phyloP scores from a whole-genome alignment of 2,797 vertebrate species.

The Phrynocephalus guinanensis region DNA sequence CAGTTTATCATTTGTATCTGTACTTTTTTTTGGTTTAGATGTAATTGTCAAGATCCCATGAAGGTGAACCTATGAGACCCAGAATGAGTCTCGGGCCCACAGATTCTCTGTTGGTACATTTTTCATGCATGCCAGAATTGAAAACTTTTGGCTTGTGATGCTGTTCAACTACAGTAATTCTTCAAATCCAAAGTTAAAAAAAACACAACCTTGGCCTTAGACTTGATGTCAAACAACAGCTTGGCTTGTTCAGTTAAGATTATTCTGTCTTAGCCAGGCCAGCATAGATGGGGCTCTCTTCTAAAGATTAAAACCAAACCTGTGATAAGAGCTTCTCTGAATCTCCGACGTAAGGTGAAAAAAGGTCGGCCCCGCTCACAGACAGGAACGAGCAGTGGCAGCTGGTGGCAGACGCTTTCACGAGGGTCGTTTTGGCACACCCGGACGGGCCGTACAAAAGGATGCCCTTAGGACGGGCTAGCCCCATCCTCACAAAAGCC shows the following conservation, averaged over 20 bases:
- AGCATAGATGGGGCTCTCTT: neutral
- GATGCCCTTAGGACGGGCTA: slow-evolving; percentile 87
- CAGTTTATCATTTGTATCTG: neutral
- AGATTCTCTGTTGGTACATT: neutral
- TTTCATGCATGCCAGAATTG: neutral
- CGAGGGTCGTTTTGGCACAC: slow-evolving; percentile 93
- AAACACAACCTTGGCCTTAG: neutral
- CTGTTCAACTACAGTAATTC: neutral
- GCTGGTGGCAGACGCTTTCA: slow-evolving; percentile 86
- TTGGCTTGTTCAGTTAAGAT: neutral
- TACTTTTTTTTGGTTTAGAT: neutral
- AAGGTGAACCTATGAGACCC: neutral
- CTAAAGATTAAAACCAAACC: slow-evolving; percentile 76
- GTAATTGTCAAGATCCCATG: no score
- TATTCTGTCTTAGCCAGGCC: neutral
- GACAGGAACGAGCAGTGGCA: slow-evolving; percentile 89
- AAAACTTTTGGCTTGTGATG: neutral
- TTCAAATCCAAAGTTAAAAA: neutral
- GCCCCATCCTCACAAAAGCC: slow-evolving; percentile 89
- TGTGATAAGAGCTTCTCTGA: slow-evolving; percentile 92
- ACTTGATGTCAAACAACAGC: neutral
- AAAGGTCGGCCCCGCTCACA: slow-evolving; percentile 91
- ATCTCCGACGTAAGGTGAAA: slow-evolving; percentile 92
- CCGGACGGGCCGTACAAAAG: slow-evolving; percentile 93
- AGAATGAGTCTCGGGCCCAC: neutral